phyloP scores from a whole-genome alignment of 2,888 invertebrate species.

The Pherbina coryleti region DNA sequence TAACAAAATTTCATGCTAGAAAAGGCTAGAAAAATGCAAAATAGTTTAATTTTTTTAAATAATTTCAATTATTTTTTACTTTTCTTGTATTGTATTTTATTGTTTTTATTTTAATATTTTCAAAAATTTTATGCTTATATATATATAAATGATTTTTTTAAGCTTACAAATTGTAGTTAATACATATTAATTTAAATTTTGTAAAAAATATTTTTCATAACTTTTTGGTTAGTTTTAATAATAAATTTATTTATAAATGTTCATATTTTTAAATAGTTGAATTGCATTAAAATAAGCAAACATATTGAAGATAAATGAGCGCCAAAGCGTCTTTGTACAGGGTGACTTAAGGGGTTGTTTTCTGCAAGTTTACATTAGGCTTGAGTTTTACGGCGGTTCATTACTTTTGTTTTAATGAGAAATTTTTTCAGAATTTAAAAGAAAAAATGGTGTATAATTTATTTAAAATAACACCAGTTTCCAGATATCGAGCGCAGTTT shows the following conservation, averaged over 20 bases:
- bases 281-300: constrained; percentile 46
- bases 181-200: constrained; percentile 36
- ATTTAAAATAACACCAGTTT: no score
- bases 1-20: background rate
- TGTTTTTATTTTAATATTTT: no score
- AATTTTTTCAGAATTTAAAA: no score
- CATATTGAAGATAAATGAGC: constrained; percentile 27
- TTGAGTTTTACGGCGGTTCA: no score
- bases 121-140: no score
- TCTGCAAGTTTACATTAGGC: no score
- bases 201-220: constrained; percentile 5
- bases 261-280: constrained; percentile 45
- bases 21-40: background rate
- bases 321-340: no score
- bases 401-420: no score
- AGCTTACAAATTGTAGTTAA: constrained; percentile 27
- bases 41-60: background rate
- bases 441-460: no score
- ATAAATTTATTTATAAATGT: constrained; percentile 35
- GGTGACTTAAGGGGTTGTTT: no score
- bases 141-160: no score
- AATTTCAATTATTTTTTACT: constrained; percentile 36
- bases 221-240: constrained; percentile 27
- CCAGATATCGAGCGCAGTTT: no score
- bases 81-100: constrained; percentile 35